Percentiles rank a stretch among this genome's conserved stretches.
These are phyloP conservation scores for Acanthisitta chloris DNA, from an alignment of 2,113 vertebrate species.

Conservation along the genomic window DNA sequence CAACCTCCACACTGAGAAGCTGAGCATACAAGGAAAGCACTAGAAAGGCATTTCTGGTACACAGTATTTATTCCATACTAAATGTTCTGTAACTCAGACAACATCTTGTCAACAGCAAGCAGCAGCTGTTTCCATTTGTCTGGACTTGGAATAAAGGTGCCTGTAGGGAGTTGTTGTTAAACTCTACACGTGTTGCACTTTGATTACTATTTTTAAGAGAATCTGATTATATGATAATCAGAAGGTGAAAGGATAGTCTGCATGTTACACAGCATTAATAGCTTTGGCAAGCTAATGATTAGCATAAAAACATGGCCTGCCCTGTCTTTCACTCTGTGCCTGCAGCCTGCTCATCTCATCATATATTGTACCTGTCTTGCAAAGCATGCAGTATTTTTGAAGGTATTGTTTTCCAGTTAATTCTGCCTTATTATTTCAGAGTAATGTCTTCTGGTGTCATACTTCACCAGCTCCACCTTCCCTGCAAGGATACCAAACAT, in stretches of 20 bases:
- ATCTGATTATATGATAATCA: background rate
- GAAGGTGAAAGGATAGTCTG: background rate
- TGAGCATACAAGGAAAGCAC: background rate
- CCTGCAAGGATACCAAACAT: background rate
- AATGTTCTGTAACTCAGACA: conserved; percentile 10
- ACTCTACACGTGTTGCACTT: conserved; percentile 33
- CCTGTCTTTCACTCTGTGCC: background rate
- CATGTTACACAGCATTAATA: background rate
- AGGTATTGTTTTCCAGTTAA: conserved; percentile 50
- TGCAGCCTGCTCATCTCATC: background rate
- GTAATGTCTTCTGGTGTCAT: conserved; percentile 52
- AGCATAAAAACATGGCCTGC: background rate
- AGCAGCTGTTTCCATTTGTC: conserved; percentile 49
- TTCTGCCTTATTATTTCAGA: conserved; percentile 39
- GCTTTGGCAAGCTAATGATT: background rate
- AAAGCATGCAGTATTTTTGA: background rate
- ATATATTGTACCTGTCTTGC: background rate
- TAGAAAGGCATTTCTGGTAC: background rate
- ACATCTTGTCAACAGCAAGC: conserved; percentile 37
- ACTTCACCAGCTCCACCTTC: conserved; percentile 49
- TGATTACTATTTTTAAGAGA: conserved; percentile 49
- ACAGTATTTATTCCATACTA: background rate
- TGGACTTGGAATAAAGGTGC: conserved; percentile 54
- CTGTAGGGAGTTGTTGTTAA: conserved; percentile 41
- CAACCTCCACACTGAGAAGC: accelerated